phyloP scores from a whole-genome alignment of 2,113 vertebrate species.

The Tenrec ecaudatus region DNA sequence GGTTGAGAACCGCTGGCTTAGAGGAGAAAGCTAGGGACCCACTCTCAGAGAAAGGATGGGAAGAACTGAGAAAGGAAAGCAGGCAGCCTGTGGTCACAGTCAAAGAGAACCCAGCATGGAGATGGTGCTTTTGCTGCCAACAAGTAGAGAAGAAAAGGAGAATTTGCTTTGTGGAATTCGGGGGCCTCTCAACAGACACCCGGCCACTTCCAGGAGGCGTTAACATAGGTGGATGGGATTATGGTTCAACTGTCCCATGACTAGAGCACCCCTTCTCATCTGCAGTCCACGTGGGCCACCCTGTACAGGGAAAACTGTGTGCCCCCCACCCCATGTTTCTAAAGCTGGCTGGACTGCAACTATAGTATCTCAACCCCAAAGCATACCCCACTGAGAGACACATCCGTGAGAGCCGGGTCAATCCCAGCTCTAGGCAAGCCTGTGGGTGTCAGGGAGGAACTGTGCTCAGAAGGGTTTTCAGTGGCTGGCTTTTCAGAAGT shows the following conservation, averaged over 20 bases:
- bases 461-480: not conserved
- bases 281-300: not conserved
- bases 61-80: fast-evolving
- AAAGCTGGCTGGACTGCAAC: not conserved
- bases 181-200: fast-evolving
- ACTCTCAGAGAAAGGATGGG: fast-evolving
- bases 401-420: not conserved
- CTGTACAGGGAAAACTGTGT: fast-evolving
- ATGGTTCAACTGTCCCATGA: no score
- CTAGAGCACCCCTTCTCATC: fast-evolving
- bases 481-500: not conserved
- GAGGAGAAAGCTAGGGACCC: no score
- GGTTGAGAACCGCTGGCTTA: no score
- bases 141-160: not conserved
- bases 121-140: not conserved
- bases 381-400: not conserved
- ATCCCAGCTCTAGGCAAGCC: not conserved
- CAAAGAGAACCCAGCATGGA: not conserved
- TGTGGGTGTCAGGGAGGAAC: not conserved
- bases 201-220: not conserved
- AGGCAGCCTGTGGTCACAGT: not conserved
- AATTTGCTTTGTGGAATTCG: fast-evolving
- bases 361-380: fast-evolving
- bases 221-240: no score
- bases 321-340: not conserved